Base-by-base conservation (phyloP, 1,140 invertebrate genomes). In the Drosophila kohkoa region DNA sequence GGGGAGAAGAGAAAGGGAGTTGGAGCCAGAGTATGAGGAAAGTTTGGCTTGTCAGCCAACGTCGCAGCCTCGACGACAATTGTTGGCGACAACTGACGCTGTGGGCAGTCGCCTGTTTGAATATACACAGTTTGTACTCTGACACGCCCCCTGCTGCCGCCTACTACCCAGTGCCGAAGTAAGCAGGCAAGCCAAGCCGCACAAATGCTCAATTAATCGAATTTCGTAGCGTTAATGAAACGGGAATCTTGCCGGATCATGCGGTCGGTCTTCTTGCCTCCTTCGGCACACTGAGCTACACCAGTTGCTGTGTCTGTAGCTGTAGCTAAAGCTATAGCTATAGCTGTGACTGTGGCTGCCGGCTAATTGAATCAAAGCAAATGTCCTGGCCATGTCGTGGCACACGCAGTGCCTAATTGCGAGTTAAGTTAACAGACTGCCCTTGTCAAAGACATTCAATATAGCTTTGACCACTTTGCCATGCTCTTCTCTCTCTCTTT, bases 161-260 rank as follows among this genome's bases (percentile, higher is more conserved):
- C 0, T n/a, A 2, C 6, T 11, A 15, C 15, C n/a, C 16, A 25
- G 5, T 1, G 20, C 0, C 30, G 6, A 7, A 6, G 30, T 32
- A 25, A 25, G 20, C 5, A 6, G 30, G 5, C 30, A 32, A 25
- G 30, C 28, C 59, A 73, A 82, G 82, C 76, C 82, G 66, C 67
- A 81, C 80, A 88, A 88, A 88, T 88, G 85, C 85, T 83, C 85
- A 89, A 88, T 88, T 88, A 88, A 88, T 88, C 82, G 83, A 83
- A 88, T 79, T 88, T 78, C 59, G 73, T 43, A 62, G 83, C 64
- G 73, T 83, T 87, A 87, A 87, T 87, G 82, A 87, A 87, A 72
- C 49, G 58, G 75, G 66, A 88, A 69, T 70, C 70, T 68, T 70
- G 64, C 64, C 20, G 80, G 85, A 88, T 87, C 80, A 81, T 77